These are phyloP conservation scores for Drosophila tristis DNA, from an alignment of 1,140 invertebrate species.

Conservation along the genomic window DNA sequence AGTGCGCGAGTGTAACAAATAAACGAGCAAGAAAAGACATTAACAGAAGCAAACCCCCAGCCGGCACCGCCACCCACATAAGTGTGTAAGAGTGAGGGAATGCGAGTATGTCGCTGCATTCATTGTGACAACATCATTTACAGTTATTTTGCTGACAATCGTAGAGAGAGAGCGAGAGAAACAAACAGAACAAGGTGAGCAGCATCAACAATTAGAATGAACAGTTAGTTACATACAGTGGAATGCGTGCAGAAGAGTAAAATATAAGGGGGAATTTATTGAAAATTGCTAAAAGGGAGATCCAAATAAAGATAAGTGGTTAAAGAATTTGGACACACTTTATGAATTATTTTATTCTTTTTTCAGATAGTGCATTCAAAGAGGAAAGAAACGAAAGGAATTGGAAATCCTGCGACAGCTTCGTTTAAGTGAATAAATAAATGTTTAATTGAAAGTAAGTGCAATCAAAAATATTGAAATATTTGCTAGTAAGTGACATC, in stretches of 20 bases:
- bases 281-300: background rate
- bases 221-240: slow-evolving; percentile 23
- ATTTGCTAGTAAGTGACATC: too few relatives aligned
- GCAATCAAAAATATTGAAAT: too few relatives aligned
- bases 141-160: slow-evolving; percentile 67
- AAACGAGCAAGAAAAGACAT: slow-evolving; percentile 73
- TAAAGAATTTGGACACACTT: too few relatives aligned
- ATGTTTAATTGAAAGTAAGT: too few relatives aligned
- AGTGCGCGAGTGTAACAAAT: slow-evolving; percentile 22
- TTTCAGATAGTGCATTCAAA: too few relatives aligned
- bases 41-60: slow-evolving; percentile 56
- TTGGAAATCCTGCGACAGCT: too few relatives aligned
- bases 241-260: background rate
- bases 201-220: slow-evolving; percentile 60
- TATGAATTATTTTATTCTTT: too few relatives aligned
- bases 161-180: background rate
- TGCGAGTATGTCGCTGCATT: slow-evolving; percentile 27
- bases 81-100: background rate
- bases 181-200: background rate
- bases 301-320: background rate
- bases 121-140: slow-evolving; percentile 68
- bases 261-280: too few relatives aligned
- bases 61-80: slow-evolving; percentile 1
- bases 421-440: too few relatives aligned
- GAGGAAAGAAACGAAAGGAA: too few relatives aligned